These are phyloP conservation scores for Tenebrio molitor DNA, from an alignment of 1,140 invertebrate species.

Conservation along the genomic window DNA sequence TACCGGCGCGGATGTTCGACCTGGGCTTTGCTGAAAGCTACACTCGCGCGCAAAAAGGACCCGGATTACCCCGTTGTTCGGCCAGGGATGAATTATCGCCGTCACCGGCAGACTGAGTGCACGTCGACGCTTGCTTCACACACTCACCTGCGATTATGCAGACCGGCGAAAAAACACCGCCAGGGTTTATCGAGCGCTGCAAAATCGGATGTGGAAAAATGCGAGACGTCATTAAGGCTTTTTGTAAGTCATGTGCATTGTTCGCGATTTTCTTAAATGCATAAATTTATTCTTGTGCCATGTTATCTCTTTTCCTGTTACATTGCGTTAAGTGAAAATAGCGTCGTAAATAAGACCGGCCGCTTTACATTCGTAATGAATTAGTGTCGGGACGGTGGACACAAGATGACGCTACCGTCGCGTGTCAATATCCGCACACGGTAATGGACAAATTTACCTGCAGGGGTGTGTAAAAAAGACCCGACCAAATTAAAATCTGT, in stretches of 20 bases:
- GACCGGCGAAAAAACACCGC: too few species aligned
- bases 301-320: conserved; percentile 52
- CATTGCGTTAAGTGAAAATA: conserved; percentile 43
- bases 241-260: conserved; percentile 23
- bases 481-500: conserved; percentile 52
- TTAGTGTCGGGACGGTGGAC: conserved; percentile 39
- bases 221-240: conserved; percentile 45
- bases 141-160: conserved; percentile 56
- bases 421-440: too few species aligned
- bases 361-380: conserved; percentile 47
- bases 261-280: conserved; percentile 43
- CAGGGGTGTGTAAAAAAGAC: conserved; percentile 34
- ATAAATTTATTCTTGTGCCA: conserved; percentile 39
- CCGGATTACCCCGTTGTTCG: conserved; percentile 53
- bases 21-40: conserved; percentile 44
- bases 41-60: conserved; percentile 54
- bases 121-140: conserved; percentile 40
- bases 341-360: conserved; percentile 41
- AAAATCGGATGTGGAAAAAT: conserved; percentile 38
- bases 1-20: conserved; percentile 6
- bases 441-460: conserved; percentile 42
- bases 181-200: conserved; percentile 14
- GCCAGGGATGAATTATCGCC: conserved; percentile 62
- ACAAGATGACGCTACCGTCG: conserved; percentile 22
- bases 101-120: conserved; percentile 57